phyloP scores from a whole-genome alignment of 2,797 vertebrate species.

The Rhynchonycteris naso region DNA sequence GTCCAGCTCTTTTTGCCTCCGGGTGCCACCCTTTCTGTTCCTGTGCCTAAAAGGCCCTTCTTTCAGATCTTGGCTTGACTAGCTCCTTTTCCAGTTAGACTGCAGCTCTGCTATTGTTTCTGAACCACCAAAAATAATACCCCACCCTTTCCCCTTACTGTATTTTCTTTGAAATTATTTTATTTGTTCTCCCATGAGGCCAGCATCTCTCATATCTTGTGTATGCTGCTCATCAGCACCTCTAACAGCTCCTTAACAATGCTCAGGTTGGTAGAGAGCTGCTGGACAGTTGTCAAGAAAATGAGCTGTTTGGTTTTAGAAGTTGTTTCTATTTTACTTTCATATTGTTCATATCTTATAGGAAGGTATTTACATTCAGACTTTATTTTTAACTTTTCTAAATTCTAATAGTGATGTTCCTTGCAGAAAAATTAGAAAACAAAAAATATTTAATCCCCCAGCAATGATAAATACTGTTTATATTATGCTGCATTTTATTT shows the following conservation, averaged over 20 bases:
- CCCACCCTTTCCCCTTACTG: accelerated
- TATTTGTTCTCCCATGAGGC: neutral
- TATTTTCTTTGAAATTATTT: neutral
- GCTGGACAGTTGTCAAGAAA: accelerated
- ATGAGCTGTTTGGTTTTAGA: neutral
- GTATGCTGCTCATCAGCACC: neutral
- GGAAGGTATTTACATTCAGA: neutral
- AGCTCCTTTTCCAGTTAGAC: neutral
- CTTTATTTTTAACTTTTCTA: neutral
- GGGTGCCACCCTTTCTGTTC: neutral
- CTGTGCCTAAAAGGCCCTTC: neutral
- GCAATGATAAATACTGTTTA: neutral
- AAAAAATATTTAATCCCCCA: neutral
- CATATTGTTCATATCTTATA: too few species aligned
- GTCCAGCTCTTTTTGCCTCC: neutral
- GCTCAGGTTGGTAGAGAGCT: accelerated
- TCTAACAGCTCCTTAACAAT: neutral
- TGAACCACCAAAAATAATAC: neutral
- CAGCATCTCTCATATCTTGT: too few species aligned
- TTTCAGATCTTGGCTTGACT: neutral
- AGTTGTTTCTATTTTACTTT: neutral
- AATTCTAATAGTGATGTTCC: neutral
- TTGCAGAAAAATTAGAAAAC: slow-evolving; percentile 1
- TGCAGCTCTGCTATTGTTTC: neutral
- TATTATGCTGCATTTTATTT: neutral